Percentiles rank a stretch among this genome's conserved stretches.
phyloP scores from a whole-genome alignment of 1,140 invertebrate genomes.

The Parapsyche elsis region DNA sequence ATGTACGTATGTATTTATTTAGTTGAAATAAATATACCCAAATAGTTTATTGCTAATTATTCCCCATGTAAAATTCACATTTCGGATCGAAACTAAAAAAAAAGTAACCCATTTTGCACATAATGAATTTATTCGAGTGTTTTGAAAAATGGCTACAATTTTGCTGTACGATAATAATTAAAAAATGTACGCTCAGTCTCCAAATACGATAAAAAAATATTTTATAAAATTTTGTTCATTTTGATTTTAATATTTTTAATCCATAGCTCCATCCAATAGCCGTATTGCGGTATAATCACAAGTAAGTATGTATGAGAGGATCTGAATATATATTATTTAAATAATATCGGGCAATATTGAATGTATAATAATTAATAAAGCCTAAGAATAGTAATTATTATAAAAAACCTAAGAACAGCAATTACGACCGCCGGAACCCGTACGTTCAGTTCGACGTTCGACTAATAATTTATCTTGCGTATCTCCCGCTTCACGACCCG shows the following conservation, averaged over 20 bases:
- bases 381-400: constrained; percentile 28
- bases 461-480: constrained; percentile 60
- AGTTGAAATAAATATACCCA: too few relatives aligned
- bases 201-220: constrained; percentile 25
- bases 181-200: constrained; percentile 13
- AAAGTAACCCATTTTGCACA: too few relatives aligned
- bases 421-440: constrained; percentile 60
- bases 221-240: constrained; percentile 31
- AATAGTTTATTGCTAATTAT: too few relatives aligned
- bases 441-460: constrained; percentile 64
- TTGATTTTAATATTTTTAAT: neutral
- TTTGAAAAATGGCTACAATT: neutral
- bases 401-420: constrained; percentile 62
- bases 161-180: neutral
- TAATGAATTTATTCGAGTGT: too few relatives aligned
- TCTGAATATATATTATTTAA: neutral
- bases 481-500: constrained; percentile 63
- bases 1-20: too few relatives aligned
- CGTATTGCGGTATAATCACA: neutral
- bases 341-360: constrained; percentile 20
- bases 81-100: neutral
- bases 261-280: constrained; percentile 15
- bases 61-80: too few relatives aligned
- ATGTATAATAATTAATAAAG: constrained; percentile 37
- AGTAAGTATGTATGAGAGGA: constrained; percentile 12